Evolutionary conservation across 2,888 invertebrate species (phyloP), one percentile per base, ranked within the genome.

Genomic region (Ethmia dodecea): DNA sequence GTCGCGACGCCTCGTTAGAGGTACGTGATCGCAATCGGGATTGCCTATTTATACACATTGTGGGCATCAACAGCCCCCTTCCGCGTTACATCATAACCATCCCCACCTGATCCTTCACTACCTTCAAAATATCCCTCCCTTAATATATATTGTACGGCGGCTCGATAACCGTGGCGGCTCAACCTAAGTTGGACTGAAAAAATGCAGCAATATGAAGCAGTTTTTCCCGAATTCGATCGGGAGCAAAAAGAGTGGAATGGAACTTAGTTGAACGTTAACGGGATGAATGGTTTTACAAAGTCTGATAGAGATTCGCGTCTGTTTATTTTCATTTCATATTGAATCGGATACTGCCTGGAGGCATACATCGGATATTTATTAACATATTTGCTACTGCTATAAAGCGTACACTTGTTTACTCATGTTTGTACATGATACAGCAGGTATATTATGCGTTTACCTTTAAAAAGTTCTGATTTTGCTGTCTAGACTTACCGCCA

Each of bases 21-120:
- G 61, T 69, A 81, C 83, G 83, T 84, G 83, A 79, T 78, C 77
- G 72, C 76, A 77, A 78, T 83, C 63, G 64, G 61, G 64, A 84
- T 78, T 71, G 73, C 79, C 79, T 80, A 75, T 80, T 83, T 83
- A 81, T 76, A 73, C 69, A 75, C 76, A 79, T 72, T 75, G 78
- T 75, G 68, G 68, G 69, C 69, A 71, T 60, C 59, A 45, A 60
- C 10, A n/a, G 11, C 26, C 11, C 26, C 26, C 66, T 67, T 60
- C 56, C 56, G 54, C 40, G 40, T 40, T 39, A 49, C 47, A 34
- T 52, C 51, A 52, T 59, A 64, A 60, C 76, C 70, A 69, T 35
- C 30, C 32, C 36, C 46, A 41, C 20, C 31, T 49, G 71, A 66
- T 42, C 69, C 45, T 37, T 43, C 28, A 47, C 44, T 52, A 47